Evolutionary conservation across 2,888 invertebrate species (phyloP), one percentile per base, ranked within the genome.

Genomic region (Zygogramma bicolorata): DNA sequence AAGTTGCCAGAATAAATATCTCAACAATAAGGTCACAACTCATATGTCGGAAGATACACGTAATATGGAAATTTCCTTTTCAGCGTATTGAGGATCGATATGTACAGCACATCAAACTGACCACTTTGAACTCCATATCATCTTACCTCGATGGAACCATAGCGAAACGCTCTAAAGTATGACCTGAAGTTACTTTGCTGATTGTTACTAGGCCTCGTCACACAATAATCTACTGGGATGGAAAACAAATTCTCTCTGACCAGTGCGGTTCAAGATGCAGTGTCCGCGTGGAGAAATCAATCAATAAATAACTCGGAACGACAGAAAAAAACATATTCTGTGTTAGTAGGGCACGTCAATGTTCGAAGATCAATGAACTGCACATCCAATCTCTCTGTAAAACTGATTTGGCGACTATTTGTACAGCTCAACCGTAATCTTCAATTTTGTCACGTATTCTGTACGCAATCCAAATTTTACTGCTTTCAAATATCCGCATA

Each of bases 71-170:
- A n/a, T n/a, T n/a, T n/a, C n/a, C n/a, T n/a, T n/a, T n/a, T n/a
- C n/a, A n/a, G n/a, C n/a, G n/a, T n/a, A n/a, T n/a, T n/a, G n/a
- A n/a, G n/a, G n/a, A n/a, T n/a, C n/a, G n/a, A n/a, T n/a, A n/a
- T n/a, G n/a, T n/a, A n/a, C n/a, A 8, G 1, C 5, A 34, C 10
- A 8, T 10, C 13, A 34, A 8, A 34, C 10, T 31, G 46, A n/a
- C 27, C 34, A 25, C 13, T 59, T 27, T 46, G 27, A 29, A 22
- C 65, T 70, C 65, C 70, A 62, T 59, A 1, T 13, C 22, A 15
- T 22, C 18, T 38, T 65, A 65, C 70, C 63, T 70, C 70, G 59
- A 65, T 70, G 70, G 70, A 53, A 6, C n/a, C 13, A 1, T n/a
- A 22, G 53, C 53, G 27, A 53, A 53, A 53, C 27, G 53, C 53